Evolutionary conservation across 37 sponge, comb jelly and placozoan species (phyloP), one percentile per base, ranked within the genome.

Genomic region (Beroe ovata): DNA sequence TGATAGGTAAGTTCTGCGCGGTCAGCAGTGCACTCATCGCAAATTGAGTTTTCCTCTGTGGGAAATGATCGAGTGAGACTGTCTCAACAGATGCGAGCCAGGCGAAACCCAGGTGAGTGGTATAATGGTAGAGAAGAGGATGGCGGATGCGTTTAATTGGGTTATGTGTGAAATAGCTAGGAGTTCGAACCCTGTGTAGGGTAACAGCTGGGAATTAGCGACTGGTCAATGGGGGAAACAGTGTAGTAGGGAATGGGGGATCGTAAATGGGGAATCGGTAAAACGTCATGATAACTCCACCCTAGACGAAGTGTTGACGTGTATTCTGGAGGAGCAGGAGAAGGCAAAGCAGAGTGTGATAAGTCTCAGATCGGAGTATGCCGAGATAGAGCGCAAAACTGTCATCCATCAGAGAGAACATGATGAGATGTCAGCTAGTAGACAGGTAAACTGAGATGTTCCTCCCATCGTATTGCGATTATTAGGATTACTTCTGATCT

Each of bases 271-370:
- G n/a, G n/a, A n/a, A n/a, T n/a, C n/a, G n/a, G n/a, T n/a, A n/a
- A n/a, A n/a, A n/a, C n/a, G n/a, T n/a, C n/a, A n/a, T n/a, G n/a
- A n/a, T n/a, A n/a, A n/a, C n/a, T n/a, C n/a, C n/a, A n/a, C n/a
- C n/a, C n/a, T n/a, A 66, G 69, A 66, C 2, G 69, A 66, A 20
- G 47, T 77, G 84, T 42, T 77, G 84, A 39, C 41, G 26, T 23
- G 84, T 77, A 77, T 77, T 26, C 25, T 42, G 84, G 54, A 77
- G 47, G 84, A 77, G 1, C 84, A 77, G 22, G 84, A 77, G 47
- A 77, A 42, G 4, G 84, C 47, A 2, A 77, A 77, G 41, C 84
- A 77, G 38, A 77, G 84, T 77, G 3, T 77, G 0, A 38, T 77
- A 14, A 42, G 36, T 42, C 84, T 77, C 4, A 8, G 33, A 54